Evolutionary conservation across 2,113 vertebrate genomes (phyloP).

Genomic region (Bagarius yarrelli): DNA sequence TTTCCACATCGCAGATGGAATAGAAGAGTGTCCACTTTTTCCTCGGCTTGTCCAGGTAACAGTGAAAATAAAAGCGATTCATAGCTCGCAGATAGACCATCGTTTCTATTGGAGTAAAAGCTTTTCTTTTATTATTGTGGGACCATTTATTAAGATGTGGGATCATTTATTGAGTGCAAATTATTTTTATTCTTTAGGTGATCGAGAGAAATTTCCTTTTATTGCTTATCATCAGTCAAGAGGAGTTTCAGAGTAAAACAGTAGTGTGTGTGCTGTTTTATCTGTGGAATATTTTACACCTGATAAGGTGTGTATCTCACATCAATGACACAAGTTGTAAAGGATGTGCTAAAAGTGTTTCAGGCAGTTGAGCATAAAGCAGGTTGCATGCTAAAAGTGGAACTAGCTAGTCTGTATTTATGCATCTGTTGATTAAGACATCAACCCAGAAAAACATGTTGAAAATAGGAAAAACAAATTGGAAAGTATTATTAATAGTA

Average conservation of each 20-base stretch:
- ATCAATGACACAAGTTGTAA: background rate
- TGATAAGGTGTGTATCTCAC: constrained; percentile 78
- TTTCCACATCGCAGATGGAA: constrained; percentile 81
- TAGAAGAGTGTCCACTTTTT: constrained; percentile 78
- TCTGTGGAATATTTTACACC: constrained; percentile 86
- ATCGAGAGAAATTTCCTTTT: constrained; percentile 84
- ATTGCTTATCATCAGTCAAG: constrained; percentile 83
- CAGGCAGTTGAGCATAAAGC: background rate
- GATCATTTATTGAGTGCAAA: background rate
- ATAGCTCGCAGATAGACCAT: background rate
- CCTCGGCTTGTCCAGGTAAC: constrained; percentile 84
- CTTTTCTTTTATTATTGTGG: background rate
- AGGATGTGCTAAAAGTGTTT: background rate
- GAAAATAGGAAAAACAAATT: no score
- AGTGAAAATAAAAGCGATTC: background rate
- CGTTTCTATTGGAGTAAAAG: background rate
- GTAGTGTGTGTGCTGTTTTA: constrained; percentile 85
- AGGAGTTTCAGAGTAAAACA: constrained; percentile 86
- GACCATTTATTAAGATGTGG: background rate
- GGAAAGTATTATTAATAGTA: no score
- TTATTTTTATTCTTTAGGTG: constrained; percentile 71
- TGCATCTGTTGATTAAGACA: no score
- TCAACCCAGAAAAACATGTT: no score
- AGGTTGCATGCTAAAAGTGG: background rate
- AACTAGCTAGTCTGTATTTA: background rate